Evolutionary conservation across 2,113 vertebrate genomes (phyloP).

Genomic region (Leptodactylus fuscus): DNA sequence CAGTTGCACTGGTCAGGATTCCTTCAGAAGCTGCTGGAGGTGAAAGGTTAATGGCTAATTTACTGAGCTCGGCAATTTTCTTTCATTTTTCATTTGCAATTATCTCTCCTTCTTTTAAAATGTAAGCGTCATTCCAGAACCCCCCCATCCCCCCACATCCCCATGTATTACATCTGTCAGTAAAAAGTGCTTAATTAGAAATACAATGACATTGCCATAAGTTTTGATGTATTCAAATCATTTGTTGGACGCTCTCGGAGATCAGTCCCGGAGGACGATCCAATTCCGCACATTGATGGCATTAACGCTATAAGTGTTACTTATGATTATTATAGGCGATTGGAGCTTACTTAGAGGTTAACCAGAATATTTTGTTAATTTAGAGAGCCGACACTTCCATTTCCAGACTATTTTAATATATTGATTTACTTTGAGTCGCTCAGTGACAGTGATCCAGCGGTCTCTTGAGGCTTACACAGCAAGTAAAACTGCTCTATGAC

Average conservation of each 20-base stretch:
- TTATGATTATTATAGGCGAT: conserved; percentile 59
- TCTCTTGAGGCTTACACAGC: conserved; percentile 1
- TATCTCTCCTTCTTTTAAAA: conserved; percentile 71
- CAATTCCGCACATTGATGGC: conserved; percentile 16
- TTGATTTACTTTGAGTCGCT: conserved; percentile 47
- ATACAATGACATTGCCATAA: conserved; percentile 68
- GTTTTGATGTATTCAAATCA: conserved; percentile 64
- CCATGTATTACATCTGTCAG: conserved; percentile 70
- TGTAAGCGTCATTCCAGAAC: conserved; percentile 62
- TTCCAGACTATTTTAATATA: conserved; percentile 44
- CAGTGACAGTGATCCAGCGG: conserved; percentile 5
- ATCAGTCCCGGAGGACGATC: conserved; percentile 24
- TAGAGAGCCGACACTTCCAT: conserved; percentile 17
- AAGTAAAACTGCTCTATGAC: neutral
- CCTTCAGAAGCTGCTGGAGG: conserved; percentile 62
- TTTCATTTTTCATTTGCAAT: conserved; percentile 74
- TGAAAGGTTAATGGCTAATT: conserved; percentile 75
- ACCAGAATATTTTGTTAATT: conserved; percentile 62
- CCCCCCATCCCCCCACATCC: conserved; percentile 60
- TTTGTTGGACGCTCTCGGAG: conserved; percentile 57
- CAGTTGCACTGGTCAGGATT: conserved; percentile 68
- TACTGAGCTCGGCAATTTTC: conserved; percentile 68
- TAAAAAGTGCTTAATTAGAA: conserved; percentile 73
- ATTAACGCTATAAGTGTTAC: conserved; percentile 51
- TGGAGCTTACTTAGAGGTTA: conserved; percentile 54